phyloP scores from a whole-genome alignment of 2,113 vertebrate species.

The Mustelus asterias region DNA sequence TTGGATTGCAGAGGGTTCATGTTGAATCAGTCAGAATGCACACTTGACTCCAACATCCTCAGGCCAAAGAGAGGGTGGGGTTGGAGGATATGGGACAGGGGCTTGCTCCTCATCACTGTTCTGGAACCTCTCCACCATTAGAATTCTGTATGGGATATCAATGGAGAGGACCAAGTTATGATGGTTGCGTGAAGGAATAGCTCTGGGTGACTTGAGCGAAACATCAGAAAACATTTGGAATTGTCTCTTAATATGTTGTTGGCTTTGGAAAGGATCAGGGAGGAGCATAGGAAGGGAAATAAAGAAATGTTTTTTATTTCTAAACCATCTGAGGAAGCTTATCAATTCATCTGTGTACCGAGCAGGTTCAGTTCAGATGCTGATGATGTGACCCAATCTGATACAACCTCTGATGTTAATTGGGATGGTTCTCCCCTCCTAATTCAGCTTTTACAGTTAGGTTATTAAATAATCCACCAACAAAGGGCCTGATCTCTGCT shows the following conservation, averaged over 20 bases:
- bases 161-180: background rate
- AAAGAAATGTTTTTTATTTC: background rate
- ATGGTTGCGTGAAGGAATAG: background rate
- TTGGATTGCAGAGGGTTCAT: background rate
- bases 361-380: background rate
- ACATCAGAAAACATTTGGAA: background rate
- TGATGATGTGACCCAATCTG: background rate
- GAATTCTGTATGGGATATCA: background rate
- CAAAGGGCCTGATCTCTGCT: background rate
- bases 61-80: background rate
- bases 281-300: background rate
- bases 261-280: background rate
- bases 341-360: background rate
- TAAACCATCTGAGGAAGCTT: background rate
- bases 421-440: background rate
- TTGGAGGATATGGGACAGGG: background rate
- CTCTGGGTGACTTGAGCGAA: background rate
- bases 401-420: background rate
- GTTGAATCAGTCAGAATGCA: background rate
- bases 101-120: background rate
- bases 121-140: background rate
- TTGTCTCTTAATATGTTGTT: background rate
- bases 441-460: background rate
- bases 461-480: background rate
- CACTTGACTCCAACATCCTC: background rate